Conservation (phyloP, 2,113 vertebrate species). For the Zapornia atra region DNA sequence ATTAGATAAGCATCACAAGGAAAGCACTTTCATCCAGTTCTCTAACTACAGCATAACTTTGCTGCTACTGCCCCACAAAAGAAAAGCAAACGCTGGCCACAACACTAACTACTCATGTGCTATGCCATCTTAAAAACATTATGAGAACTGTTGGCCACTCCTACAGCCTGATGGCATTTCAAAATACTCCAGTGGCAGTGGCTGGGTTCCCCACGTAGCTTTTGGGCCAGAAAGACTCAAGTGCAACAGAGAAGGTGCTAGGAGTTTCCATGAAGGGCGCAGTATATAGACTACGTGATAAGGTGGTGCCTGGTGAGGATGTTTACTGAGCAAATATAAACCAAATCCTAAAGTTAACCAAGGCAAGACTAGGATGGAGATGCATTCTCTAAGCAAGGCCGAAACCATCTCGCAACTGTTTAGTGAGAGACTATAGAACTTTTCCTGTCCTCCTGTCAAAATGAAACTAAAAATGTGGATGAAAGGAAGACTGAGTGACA, state of each 20-base stretch:
- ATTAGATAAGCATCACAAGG: neutral
- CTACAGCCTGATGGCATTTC: fast-evolving
- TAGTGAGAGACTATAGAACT: neutral
- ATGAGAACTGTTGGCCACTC: neutral
- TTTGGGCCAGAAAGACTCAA: neutral
- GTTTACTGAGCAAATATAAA: neutral
- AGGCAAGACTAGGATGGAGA: neutral
- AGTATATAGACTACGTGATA: fast-evolving
- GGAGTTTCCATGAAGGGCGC: neutral
- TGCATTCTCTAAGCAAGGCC: neutral
- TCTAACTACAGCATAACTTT: neutral
- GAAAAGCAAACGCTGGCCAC: neutral
- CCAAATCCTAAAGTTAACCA: neutral
- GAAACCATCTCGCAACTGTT: neutral
- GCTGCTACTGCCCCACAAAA: neutral
- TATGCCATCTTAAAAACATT: neutral
- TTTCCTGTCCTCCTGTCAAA: neutral
- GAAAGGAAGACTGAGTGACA: neutral
- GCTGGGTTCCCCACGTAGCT: neutral
- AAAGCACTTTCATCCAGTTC: neutral
- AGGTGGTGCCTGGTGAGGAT: neutral
- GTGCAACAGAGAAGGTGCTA: neutral
- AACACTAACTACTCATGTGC: neutral
- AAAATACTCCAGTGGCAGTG: neutral
- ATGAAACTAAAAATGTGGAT: neutral